Base-by-base conservation (phyloP, 2,797 vertebrate species). In the Cheirogaleus major region DNA sequence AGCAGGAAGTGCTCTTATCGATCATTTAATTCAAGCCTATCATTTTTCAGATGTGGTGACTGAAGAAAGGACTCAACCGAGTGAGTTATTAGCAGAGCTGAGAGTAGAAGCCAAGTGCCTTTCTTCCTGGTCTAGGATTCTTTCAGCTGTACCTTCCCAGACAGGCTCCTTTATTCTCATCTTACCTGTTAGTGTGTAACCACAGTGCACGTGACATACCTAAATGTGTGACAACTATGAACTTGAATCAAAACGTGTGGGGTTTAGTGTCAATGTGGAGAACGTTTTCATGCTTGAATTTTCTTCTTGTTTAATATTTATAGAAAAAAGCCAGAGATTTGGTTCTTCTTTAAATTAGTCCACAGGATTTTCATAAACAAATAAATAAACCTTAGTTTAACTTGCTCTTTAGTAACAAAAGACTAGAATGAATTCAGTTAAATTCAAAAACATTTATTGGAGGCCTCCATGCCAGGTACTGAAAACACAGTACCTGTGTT, bases 201-300 rank as follows among this genome's bases (percentile, higher is more conserved):
- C n/a, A 23, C 12, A 41, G 32, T 50, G 48, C 23, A 2, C 20
- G 32, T 72, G 79, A 85, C 20, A 55, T 35, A n/a, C 61, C n/a
- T 2, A 0, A 13, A 27, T 43, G 3, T 59, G 30, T 83, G 70
- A 38, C 85, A 20, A 5, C 48, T 78, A 0, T 14, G 25, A 72
- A 92, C 15, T n/a, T 87, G 17, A 93, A 70, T 79, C 50, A 95
- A 81, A 91, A 45, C 7, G 38, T 1, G 9, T 67, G 30, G 88
- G 32, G 25, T 81, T 48, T 18, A 48, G 10, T 57, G 80, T 96
- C 25, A 84, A 25, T 79, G 48, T 48, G 15, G 35, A 95, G 52
- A 88, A 65, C 57, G 80, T 61, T 55, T 94, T 80, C 59, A 81
- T 80, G 59, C 63, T 70, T 89, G 23, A 59, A n/a, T 88, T 95